phyloP scores from a whole-genome alignment of 2,888 invertebrate species.

The Lycocerus yunnanus region DNA sequence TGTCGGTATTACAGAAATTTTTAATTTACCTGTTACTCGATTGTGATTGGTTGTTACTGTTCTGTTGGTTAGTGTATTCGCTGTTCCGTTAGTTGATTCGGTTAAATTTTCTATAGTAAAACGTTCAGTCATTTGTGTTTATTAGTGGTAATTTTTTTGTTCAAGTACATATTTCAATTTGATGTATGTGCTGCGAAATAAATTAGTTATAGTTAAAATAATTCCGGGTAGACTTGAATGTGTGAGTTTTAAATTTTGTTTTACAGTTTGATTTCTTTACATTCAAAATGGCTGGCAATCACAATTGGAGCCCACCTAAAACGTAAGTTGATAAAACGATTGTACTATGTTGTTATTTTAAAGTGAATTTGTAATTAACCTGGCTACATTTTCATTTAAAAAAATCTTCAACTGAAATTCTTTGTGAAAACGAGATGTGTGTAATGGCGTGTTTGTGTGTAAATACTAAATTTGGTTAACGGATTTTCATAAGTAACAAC shows the following conservation, averaged over 20 bases:
- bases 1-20: neutral
- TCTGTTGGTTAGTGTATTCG: neutral
- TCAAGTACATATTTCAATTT: neutral
- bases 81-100: neutral
- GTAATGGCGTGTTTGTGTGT: neutral
- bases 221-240: neutral
- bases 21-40: neutral
- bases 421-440: neutral
- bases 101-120: neutral
- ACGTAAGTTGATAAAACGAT: conserved; percentile 7
- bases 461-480: neutral
- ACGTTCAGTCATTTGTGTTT: neutral
- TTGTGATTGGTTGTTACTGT: neutral
- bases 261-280: neutral
- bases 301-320: conserved; percentile 6
- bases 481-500: neutral
- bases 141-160: neutral
- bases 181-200: neutral
- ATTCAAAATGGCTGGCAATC: conserved; percentile 14
- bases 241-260: neutral
- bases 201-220: neutral
- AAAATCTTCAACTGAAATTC: neutral
- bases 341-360: neutral
- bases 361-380: neutral
- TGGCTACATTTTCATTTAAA: neutral